Conservation (phyloP, 2,888 invertebrate species). For the Synanthedon tipuliformis region DNA sequence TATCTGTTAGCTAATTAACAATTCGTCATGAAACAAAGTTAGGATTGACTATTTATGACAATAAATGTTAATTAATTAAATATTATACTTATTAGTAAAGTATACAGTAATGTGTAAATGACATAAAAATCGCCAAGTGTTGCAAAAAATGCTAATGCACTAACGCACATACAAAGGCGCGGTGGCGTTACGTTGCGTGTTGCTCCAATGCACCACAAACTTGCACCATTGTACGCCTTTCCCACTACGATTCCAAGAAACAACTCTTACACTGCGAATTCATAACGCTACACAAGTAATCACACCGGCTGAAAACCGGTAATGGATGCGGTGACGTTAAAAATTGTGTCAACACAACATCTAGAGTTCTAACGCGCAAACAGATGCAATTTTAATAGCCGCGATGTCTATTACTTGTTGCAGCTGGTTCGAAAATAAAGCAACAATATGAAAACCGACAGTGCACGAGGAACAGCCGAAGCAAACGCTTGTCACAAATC, state of each 20-base stretch:
- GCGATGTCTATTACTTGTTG: background rate
- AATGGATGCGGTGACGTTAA: constrained; percentile 1
- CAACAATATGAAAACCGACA: background rate
- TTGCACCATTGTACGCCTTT: constrained; percentile 4
- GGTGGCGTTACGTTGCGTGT: constrained; percentile 25
- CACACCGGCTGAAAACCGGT: background rate
- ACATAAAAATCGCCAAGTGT: constrained; percentile 14
- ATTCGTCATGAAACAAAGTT: too few species aligned
- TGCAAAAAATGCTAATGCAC: constrained; percentile 12
- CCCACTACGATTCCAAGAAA: background rate
- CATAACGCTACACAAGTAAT: background rate
- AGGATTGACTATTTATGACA: too few species aligned
- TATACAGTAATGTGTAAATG: too few species aligned
- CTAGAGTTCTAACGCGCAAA: background rate
- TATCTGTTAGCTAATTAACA: too few species aligned
- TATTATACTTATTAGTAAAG: too few species aligned
- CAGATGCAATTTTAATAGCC: background rate
- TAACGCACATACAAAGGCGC: constrained; percentile 15
- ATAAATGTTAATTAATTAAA: too few species aligned
- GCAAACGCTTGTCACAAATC: background rate
- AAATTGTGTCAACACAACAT: background rate
- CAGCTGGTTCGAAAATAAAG: background rate
- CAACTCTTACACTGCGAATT: constrained; percentile 1
- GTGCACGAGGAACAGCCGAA: constrained; percentile 2
- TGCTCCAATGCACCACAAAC: constrained; percentile 16